Base-by-base conservation (phyloP, 2,797 vertebrate genomes). In the Myripristis murdjan region DNA sequence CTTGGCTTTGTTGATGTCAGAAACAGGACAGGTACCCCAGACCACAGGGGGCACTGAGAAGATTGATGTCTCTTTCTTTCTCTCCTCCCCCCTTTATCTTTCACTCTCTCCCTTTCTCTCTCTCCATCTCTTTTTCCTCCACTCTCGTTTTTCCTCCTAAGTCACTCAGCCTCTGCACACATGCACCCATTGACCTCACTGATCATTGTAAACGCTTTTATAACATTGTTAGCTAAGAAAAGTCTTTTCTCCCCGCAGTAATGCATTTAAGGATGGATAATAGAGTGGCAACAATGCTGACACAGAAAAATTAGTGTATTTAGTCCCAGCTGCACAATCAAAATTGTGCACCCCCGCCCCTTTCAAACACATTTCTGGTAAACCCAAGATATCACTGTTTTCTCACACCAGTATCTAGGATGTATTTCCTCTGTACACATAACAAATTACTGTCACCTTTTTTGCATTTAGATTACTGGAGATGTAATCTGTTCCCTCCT, bases 1-100 rank as follows among this genome's bases (percentile, higher is more conserved):
- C 87, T 89, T 81, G 81, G 90, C 90, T 90, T 83, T 90, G 89
- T 86, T 81, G 89, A 87, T 91, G 90, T 92, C 90, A 89, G 84
- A 83, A 87, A 86, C 86, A 87, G 91, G 89, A 92, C 91, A 93
- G 91, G 91, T 91, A 91, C 67, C 78, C 69, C 68, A 63, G 90
- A 91, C 88, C 88, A 89, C 78, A 66, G 82, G 89, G 79, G 86
- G 78, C 77, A 73, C 59, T 39, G 44, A 33, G 39, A 89, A 90
- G 88, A 92, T 91, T 89, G 87, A 92, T 91, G 85, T 88, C 74
- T 89, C 75, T 88, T 65, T 86, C 61, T 77, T 61, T 63, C 49
- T 63, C 39, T 26, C 18, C 53, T 57, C 55, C 52, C 59, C 24
- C 49, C 26, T 39, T 24, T 55, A 26, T 70, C 55, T 47, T 56